These are phyloP conservation scores for Limnephilus auricula DNA, from an alignment of 2,888 invertebrate genomes.

Conservation along the genomic window DNA sequence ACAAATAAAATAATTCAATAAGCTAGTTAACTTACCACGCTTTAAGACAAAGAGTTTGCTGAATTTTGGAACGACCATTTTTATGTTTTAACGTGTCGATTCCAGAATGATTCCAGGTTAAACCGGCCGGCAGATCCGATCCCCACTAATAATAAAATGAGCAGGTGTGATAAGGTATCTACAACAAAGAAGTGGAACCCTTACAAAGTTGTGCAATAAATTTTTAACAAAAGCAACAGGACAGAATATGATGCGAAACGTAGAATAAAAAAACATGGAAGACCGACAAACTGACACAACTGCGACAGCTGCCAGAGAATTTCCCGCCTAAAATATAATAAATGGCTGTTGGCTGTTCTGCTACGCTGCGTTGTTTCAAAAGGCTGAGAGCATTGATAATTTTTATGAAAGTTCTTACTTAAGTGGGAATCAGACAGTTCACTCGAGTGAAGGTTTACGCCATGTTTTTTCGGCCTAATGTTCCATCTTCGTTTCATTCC, in stretches of 20 bases:
- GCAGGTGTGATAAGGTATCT: background rate
- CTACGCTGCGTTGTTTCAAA: no score
- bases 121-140: background rate
- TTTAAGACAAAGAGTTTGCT: slow-evolving; percentile 76
- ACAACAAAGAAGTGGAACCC: background rate
- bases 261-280: background rate
- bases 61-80: slow-evolving; percentile 68
- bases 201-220: background rate
- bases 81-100: background rate
- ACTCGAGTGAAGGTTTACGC: no score
- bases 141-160: background rate
- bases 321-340: background rate
- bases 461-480: no score
- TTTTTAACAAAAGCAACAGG: background rate
- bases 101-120: slow-evolving; percentile 2
- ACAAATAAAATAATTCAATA: background rate
- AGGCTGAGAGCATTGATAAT: no score
- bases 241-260: background rate
- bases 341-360: background rate
- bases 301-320: background rate
- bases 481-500: no score
- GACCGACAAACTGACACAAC: background rate
- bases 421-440: no score
- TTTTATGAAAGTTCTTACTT: no score
- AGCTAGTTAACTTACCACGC: slow-evolving; percentile 72